Base-by-base conservation (phyloP, 2,888 invertebrate species). In the Strigamia crassipes region DNA sequence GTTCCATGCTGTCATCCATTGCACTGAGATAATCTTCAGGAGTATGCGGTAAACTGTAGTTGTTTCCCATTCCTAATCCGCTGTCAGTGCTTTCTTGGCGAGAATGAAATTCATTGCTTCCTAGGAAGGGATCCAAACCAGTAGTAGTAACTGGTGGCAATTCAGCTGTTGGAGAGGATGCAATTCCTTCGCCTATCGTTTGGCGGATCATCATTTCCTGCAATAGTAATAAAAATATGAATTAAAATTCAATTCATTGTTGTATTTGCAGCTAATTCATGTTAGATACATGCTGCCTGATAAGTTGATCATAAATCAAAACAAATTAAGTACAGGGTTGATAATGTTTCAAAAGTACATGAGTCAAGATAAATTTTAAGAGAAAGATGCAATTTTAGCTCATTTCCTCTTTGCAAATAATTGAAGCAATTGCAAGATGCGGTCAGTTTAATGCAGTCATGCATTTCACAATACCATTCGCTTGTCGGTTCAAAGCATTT, bases 1-100 rank as follows among this genome's bases (percentile, higher is more conserved):
- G 93, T 87, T 95, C 95, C 94, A 95, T 95, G 86, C 93, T 94
- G 87, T 96, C 96, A 87, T 96, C 96, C 90, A 96, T 94, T 86
- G 94, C 93, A 83, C 93, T 91, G 85, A 96, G 92, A 90, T 96
- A 96, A 90, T 96, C 96, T 88, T 96, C 96, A 6, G 96, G 96
- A 82, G 96, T 96, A 88, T 95, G 94, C 78, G 96, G 94, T 90
- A 96, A 92, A 83, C 95, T 95, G 89, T 96, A 96, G 85, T 92
- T 92, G 86, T 92, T 92, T 83, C 93, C 92, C 85, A 94, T 93
- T 86, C 89, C 89, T 84, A 97, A 91, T 81, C 97, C 97, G 88
- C 96, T 96, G 89, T 97, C 97, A 13, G 95, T 95, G 13, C 96
- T 96, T 89, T 96, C 97, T 89, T 97, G 97, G 84, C 97, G 91